These are phyloP conservation scores for Heterotis niloticus DNA, from an alignment of 2,113 vertebrate species.

Conservation along the genomic window DNA sequence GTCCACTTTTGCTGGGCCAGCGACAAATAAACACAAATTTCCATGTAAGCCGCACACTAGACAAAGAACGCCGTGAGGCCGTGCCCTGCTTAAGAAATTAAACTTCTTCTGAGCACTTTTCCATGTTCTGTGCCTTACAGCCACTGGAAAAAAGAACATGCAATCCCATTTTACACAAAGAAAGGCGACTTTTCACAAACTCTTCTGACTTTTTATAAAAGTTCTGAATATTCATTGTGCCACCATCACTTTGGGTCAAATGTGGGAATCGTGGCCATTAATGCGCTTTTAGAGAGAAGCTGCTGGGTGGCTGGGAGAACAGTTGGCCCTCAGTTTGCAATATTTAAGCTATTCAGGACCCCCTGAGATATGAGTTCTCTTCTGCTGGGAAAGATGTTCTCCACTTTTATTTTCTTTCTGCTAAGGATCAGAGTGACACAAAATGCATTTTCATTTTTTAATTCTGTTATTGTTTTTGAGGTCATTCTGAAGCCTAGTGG, in stretches of 20 bases:
- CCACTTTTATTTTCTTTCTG: no score
- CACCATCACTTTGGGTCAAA: neutral
- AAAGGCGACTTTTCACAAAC: neutral
- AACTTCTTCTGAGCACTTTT: neutral
- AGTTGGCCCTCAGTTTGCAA: neutral
- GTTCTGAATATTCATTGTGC: neutral
- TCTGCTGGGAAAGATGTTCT: no score
- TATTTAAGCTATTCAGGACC: no score
- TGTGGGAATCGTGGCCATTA: neutral
- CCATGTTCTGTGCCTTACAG: neutral
- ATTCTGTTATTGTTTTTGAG: no score
- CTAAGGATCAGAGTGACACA: no score
- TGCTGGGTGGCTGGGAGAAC: neutral
- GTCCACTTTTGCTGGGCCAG: no score
- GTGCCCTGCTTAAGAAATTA: neutral
- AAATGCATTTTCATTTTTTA: no score
- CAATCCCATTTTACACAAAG: neutral
- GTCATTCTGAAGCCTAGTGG: no score
- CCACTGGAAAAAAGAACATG: neutral
- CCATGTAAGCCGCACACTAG: neutral
- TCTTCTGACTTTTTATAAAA: neutral
- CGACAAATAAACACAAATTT: no score
- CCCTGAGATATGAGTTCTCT: no score
- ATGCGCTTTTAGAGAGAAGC: neutral
- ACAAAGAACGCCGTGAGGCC: neutral